Conservation (phyloP, 2,797 vertebrate species). For the Pipistrellus pygmaeus region DNA sequence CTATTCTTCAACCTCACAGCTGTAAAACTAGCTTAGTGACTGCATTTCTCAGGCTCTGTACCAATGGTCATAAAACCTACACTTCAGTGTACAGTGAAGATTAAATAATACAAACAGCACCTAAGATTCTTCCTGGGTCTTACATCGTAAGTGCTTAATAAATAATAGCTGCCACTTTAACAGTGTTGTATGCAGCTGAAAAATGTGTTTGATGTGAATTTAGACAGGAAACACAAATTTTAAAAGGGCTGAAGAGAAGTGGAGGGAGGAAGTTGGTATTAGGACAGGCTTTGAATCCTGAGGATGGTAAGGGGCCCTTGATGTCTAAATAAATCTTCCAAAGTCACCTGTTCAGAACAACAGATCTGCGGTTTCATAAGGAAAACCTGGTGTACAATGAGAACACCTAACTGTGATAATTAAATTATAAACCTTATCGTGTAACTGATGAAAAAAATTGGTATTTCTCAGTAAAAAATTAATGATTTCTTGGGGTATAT, state of each 20-base stretch:
- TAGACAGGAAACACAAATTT: not conserved
- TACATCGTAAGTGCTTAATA: not conserved
- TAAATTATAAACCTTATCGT: not conserved
- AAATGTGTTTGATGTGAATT: not conserved
- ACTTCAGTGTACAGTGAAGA: not conserved
- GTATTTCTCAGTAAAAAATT: not conserved
- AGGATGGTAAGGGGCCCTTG: not conserved
- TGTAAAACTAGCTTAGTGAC: not conserved
- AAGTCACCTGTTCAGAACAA: constrained; percentile 24
- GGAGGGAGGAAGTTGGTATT: not conserved
- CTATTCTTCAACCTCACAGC: not conserved
- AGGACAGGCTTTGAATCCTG: not conserved
- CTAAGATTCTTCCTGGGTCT: not conserved
- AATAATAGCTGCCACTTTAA: not conserved
- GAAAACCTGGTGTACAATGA: not conserved
- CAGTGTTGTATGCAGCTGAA: not conserved
- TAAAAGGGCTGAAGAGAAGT: not conserved
- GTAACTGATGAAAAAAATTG: not conserved
- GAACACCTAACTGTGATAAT: not conserved
- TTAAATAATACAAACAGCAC: not conserved
- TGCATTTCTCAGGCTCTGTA: not conserved
- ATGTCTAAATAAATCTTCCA: not conserved
- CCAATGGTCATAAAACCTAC: not conserved
- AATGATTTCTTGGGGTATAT: not conserved
- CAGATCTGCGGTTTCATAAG: not conserved